Evolutionary conservation across 2,113 vertebrate genomes (phyloP).

Genomic region (Ranitomeya imitator): DNA sequence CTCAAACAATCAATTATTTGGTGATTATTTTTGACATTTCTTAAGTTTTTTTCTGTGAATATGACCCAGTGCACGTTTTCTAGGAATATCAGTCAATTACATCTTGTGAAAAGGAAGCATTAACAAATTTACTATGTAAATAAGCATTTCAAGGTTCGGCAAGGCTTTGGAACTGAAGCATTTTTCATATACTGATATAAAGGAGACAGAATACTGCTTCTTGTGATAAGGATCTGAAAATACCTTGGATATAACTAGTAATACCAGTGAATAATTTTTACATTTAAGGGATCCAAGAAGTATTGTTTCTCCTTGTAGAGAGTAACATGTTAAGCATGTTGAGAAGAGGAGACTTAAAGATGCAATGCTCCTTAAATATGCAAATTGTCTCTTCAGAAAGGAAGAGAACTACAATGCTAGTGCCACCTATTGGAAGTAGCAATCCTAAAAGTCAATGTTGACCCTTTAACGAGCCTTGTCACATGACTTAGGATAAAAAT

Average conservation of each 20-base stretch:
- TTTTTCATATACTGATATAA: not conserved
- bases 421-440: too few relatives aligned
- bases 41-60: not conserved
- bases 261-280: not conserved
- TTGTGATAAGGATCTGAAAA: not conserved
- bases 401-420: too few relatives aligned
- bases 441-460: too few relatives aligned
- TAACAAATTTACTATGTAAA: conserved; percentile 23
- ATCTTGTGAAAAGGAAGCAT: conserved; percentile 2
- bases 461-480: too few relatives aligned
- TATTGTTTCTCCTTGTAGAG: too few relatives aligned
- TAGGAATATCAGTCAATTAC: conserved; percentile 14
- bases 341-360: too few relatives aligned
- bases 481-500: too few relatives aligned
- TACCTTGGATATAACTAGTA: not conserved
- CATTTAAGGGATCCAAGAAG: too few relatives aligned
- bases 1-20: not conserved
- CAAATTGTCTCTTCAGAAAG: too few relatives aligned
- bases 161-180: not conserved
- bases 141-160: not conserved
- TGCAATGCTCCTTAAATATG: too few relatives aligned
- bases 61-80: conserved; percentile 22
- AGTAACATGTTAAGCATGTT: too few relatives aligned
- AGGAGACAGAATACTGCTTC: not conserved
- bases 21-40: conserved; percentile 20